Percentiles rank a stretch among this genome's conserved stretches.
These are phyloP conservation scores for Cyclura pinguis DNA, from an alignment of 2,797 vertebrate species.

Conservation along the genomic window DNA sequence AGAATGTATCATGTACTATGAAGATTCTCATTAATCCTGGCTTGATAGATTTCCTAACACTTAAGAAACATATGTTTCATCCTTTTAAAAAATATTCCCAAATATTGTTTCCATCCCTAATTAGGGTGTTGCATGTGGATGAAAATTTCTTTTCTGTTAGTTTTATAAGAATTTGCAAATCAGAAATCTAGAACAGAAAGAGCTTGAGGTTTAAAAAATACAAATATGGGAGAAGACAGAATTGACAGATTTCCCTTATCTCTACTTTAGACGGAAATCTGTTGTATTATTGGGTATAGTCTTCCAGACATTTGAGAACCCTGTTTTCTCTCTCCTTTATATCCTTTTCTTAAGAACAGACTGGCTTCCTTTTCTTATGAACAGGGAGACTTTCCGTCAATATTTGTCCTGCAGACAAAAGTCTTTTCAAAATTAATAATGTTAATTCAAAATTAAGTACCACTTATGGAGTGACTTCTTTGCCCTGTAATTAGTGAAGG, in stretches of 20 bases:
- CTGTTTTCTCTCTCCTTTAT: not conserved
- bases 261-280: not conserved
- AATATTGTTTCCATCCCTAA: too few species aligned
- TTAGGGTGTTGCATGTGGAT: too few species aligned
- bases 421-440: not conserved
- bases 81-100: too few species aligned
- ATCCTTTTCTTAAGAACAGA: not conserved
- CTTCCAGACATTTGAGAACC: not conserved
- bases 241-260: not conserved
- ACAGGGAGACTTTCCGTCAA: not conserved
- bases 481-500: conserved; percentile 45
- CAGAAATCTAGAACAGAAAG: too few species aligned
- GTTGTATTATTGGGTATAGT: not conserved
- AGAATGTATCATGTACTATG: too few species aligned
- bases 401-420: not conserved
- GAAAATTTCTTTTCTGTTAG: too few species aligned
- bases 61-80: too few species aligned
- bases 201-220: too few species aligned
- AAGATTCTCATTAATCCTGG: too few species aligned
- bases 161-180: too few species aligned
- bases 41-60: too few species aligned
- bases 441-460: conserved; percentile 6
- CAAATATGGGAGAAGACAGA: too few species aligned
- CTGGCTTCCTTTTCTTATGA: not conserved
- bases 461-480: conserved; percentile 26